Evolutionary conservation across 30 jellyfish, hydroid and myxozoan species (phyloP).

Genomic region (Sanderia malayensis): DNA sequence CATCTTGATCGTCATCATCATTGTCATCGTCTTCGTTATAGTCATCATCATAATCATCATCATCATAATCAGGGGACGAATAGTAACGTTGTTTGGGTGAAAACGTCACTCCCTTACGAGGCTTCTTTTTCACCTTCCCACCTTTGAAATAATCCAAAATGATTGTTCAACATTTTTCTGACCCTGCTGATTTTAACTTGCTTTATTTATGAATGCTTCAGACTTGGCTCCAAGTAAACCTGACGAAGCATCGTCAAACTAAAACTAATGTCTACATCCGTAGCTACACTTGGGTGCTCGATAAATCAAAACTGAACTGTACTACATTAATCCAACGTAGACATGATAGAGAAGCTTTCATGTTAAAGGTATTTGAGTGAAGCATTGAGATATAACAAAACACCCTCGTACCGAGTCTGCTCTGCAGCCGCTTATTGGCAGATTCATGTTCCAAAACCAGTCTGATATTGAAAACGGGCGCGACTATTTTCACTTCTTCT

Average conservation of each 20-base stretch:
- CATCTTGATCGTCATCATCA: neutral
- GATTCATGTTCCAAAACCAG: conserved; percentile 28
- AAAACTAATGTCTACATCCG: too few species aligned
- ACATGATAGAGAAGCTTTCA: neutral
- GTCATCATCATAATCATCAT: neutral
- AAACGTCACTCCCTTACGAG: neutral
- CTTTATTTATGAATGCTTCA: too few species aligned
- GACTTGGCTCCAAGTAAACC: neutral
- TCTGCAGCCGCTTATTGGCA: conserved; percentile 11
- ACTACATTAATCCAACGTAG: neutral
- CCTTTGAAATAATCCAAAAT: too few species aligned
- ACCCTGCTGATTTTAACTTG: too few species aligned
- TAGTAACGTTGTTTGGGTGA: neutral
- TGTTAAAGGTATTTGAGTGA: neutral
- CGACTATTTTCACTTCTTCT: conserved; percentile 17
- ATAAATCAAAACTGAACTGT: neutral
- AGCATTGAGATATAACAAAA: neutral
- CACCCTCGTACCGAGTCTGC: neutral
- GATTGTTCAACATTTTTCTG: too few species aligned
- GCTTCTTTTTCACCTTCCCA: neutral
- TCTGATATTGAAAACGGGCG: conserved; percentile 32
- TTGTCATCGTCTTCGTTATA: conserved; percentile 1
- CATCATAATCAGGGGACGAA: too few species aligned
- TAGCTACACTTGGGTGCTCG: neutral
- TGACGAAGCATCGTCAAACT: neutral